A percentile compares a stretch with the other conserved stretches of the same genome.
These are phyloP conservation scores for Bombus ignitus DNA, from an alignment of 1,140 invertebrate species.

Conservation along the genomic window DNA sequence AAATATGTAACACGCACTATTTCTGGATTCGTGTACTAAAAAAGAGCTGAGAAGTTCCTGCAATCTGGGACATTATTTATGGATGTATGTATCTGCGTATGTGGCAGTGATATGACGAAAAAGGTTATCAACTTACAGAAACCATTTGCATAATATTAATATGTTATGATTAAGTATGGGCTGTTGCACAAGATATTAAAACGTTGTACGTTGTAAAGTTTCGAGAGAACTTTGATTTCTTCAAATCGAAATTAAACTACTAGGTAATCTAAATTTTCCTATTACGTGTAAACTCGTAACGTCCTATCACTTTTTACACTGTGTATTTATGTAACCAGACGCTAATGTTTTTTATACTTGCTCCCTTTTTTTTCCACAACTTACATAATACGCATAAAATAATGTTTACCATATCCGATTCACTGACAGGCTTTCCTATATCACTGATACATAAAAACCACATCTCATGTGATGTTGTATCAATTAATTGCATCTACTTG, in stretches of 20 bases:
- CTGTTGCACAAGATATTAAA: not conserved
- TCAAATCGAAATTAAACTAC: not conserved
- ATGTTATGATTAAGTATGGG: not conserved
- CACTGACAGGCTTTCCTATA: not conserved
- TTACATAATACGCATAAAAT: slow-evolving; percentile 9
- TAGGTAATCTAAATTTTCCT: not conserved
- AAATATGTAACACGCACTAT: too few relatives aligned
- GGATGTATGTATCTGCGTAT: not conserved
- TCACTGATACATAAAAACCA: not conserved
- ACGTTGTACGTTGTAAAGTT: not conserved
- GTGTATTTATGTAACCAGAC: not conserved
- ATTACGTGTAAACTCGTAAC: not conserved
- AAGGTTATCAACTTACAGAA: not conserved
- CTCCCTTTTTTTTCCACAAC: not conserved
- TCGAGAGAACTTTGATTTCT: not conserved
- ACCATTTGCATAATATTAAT: slow-evolving; percentile 16
- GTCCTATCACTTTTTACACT: not conserved
- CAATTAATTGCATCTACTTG: not conserved
- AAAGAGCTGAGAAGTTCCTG: too few relatives aligned
- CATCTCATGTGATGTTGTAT: not conserved
- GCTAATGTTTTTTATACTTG: not conserved
- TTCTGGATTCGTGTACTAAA: too few relatives aligned
- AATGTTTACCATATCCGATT: not conserved
- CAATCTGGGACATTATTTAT: not conserved
- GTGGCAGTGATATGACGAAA: not conserved